These are phyloP conservation scores for Melanotus villosus DNA, from an alignment of 2,888 invertebrate genomes.

Conservation along the genomic window DNA sequence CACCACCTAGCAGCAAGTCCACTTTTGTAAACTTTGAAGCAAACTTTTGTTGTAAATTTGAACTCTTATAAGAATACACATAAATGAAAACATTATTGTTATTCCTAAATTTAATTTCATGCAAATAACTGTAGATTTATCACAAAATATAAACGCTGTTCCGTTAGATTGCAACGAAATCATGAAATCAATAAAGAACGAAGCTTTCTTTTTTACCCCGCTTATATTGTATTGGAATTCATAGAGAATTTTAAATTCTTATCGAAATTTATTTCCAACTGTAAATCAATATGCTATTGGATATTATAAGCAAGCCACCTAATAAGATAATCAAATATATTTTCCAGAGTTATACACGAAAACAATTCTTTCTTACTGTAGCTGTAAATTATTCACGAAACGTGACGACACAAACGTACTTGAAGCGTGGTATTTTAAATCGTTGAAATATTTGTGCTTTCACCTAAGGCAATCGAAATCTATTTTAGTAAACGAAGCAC, in stretches of 20 bases:
- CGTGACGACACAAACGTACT: constrained; percentile 10
- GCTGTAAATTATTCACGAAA: constrained; percentile 5
- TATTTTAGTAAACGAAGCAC: background rate
- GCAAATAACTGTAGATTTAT: too few species aligned
- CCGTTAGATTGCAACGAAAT: too few species aligned
- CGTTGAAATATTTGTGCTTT: constrained; percentile 10
- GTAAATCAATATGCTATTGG: constrained; percentile 13
- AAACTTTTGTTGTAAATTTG: background rate
- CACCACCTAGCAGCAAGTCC: background rate
- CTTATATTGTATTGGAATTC: background rate
- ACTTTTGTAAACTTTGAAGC: background rate
- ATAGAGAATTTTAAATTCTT: background rate
- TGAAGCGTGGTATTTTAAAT: background rate
- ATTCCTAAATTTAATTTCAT: too few species aligned
- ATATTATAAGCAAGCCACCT: constrained; percentile 11
- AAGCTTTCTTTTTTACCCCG: background rate
- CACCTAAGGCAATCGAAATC: background rate
- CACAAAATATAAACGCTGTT: too few species aligned
- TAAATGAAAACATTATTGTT: background rate
- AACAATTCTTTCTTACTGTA: background rate
- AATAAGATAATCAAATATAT: constrained; percentile 23
- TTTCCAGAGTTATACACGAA: constrained; percentile 9
- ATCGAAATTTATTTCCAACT: constrained; percentile 20
- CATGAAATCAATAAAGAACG: constrained; percentile 16
- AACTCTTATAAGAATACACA: background rate